These are phyloP conservation scores for Puffinus mauretanicus DNA, from an alignment of 2,113 vertebrate species.

Conservation along the genomic window DNA sequence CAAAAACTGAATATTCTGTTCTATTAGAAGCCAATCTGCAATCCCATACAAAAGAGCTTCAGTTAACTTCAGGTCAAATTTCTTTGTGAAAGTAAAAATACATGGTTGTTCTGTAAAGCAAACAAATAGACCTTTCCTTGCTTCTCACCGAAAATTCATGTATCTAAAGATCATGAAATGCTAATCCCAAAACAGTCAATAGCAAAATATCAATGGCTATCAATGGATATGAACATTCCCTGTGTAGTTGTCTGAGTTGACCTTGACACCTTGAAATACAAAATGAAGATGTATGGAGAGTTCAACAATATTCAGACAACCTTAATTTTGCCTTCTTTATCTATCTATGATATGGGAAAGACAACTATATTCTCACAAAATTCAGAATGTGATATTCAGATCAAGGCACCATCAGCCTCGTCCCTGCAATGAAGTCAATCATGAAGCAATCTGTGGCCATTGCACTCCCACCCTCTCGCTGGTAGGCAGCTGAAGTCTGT, in stretches of 20 bases:
- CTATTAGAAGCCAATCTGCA: neutral
- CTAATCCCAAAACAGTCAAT: neutral
- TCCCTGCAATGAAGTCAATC: neutral
- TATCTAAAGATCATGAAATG: neutral
- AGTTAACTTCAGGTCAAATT: neutral
- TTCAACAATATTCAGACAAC: neutral
- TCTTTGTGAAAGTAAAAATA: neutral
- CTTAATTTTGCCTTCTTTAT: neutral
- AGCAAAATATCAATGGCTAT: neutral
- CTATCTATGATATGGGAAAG: neutral
- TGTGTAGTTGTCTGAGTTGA: neutral
- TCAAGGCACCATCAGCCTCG: rapidly evolving
- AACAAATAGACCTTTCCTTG: neutral
- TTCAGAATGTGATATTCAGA: neutral
- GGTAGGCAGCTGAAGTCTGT: neutral
- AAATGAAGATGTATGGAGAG: neutral
- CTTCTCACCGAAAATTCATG: neutral
- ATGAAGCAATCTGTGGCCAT: neutral
- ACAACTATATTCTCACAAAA: neutral
- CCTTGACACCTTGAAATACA: neutral
- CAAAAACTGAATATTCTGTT: neutral
- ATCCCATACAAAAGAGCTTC: neutral
- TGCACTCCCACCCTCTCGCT: neutral
- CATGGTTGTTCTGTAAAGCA: neutral
- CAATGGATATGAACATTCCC: neutral